Evolutionary conservation across 1,140 invertebrate genomes (phyloP).

Genomic region (Dendroctonus ponderosae): DNA sequence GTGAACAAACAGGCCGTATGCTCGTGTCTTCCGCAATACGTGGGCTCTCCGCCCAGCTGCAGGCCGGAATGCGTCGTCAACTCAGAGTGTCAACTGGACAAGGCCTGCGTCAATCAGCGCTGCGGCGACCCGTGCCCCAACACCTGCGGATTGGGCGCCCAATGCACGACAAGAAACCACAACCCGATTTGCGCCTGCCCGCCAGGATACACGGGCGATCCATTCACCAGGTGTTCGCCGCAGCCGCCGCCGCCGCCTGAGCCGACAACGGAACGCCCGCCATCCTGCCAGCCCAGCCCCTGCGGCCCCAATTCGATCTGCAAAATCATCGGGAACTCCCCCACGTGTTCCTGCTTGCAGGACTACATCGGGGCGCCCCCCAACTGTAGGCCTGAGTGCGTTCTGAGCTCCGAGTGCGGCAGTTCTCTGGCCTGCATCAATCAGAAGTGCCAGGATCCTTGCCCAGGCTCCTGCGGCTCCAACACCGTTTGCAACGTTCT

Average conservation of each 20-base stretch:
- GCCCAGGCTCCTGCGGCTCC: constrained; percentile 70
- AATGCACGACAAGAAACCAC: constrained; percentile 60
- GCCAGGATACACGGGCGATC: constrained; percentile 71
- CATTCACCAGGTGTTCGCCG: constrained; percentile 61
- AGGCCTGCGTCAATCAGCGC: constrained; percentile 63
- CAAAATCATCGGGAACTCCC: constrained; percentile 65
- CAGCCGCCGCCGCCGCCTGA: constrained; percentile 39
- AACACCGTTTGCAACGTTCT: constrained; percentile 71
- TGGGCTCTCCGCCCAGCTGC: constrained; percentile 60
- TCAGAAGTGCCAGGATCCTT: constrained; percentile 72
- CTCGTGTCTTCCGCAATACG: constrained; percentile 62
- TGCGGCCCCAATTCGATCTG: constrained; percentile 82
- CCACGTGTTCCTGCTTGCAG: constrained; percentile 74
- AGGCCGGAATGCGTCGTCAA: constrained; percentile 64
- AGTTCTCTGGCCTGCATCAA: constrained; percentile 70
- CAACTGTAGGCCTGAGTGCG: constrained; percentile 72
- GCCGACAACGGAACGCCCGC: constrained; percentile 59
- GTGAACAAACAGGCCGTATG: constrained; percentile 60
- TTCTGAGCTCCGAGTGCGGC: constrained; percentile 70
- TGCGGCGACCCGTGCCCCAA: constrained; percentile 64
- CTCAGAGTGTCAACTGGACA: constrained; percentile 61
- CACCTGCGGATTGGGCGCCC: constrained; percentile 62
- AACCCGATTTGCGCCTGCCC: constrained; percentile 70
- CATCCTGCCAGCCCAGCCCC: constrained; percentile 73
- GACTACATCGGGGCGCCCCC: constrained; percentile 74